phyloP scores from a whole-genome alignment of 2,888 invertebrate species.

The Ennomos quercinarius region DNA sequence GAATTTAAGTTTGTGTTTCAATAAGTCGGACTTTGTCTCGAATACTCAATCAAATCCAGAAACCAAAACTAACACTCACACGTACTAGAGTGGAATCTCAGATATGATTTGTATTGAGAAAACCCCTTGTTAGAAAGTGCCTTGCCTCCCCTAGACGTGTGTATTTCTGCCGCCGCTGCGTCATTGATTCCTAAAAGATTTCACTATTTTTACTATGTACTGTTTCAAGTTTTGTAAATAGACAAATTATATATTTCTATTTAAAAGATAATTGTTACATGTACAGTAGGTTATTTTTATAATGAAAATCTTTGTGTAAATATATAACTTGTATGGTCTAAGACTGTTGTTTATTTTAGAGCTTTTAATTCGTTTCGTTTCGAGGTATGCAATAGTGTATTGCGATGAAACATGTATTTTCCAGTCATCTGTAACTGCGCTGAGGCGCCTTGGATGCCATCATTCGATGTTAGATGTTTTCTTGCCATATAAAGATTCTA shows the following conservation, averaged over 20 bases:
- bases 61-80: slow-evolving; percentile 3
- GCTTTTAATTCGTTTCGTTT: slow-evolving; percentile 83
- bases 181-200: slow-evolving; percentile 75
- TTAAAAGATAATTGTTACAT: slow-evolving; percentile 74
- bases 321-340: slow-evolving; percentile 83
- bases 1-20: slow-evolving; percentile 10
- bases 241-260: slow-evolving; percentile 81
- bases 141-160: slow-evolving; percentile 43
- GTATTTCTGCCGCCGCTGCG: slow-evolving; percentile 58
- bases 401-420: slow-evolving; percentile 78
- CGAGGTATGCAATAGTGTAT: slow-evolving; percentile 64
- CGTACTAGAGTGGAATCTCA: slow-evolving; percentile 20
- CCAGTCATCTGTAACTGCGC: slow-evolving; percentile 69
- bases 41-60: slow-evolving; percentile 14
- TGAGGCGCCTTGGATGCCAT: slow-evolving; percentile 38
- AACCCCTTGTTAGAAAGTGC: slow-evolving; percentile 45
- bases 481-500: slow-evolving; percentile 54
- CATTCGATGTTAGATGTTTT: slow-evolving; percentile 40
- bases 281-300: slow-evolving; percentile 84
- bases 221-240: slow-evolving; percentile 80
- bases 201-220: slow-evolving; percentile 78
- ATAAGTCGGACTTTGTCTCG: slow-evolving; percentile 14
- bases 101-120: slow-evolving; percentile 3
- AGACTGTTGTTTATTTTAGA: slow-evolving; percentile 85
- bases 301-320: slow-evolving; percentile 78